Conservation (phyloP, 2,113 vertebrate species). For the Atherinomorus stipes region DNA sequence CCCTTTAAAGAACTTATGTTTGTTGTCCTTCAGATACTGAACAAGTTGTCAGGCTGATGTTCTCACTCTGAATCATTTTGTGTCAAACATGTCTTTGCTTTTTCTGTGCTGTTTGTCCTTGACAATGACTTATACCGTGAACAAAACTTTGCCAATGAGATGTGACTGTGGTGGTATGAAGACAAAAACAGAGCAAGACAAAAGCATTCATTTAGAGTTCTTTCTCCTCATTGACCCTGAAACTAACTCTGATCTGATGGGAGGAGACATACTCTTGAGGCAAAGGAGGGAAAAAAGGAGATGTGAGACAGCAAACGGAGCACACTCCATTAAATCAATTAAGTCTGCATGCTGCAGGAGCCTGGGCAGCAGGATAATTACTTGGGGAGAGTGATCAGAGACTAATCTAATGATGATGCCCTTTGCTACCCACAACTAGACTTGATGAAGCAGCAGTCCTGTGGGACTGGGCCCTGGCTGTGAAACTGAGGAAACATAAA, state of each 20-base stretch:
- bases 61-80: too few species aligned
- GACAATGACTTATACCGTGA: background rate
- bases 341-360: conserved; percentile 66
- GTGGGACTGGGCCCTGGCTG: conserved; percentile 45
- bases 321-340: conserved; percentile 78
- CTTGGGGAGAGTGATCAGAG: conserved; percentile 72
- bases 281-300: conserved; percentile 11
- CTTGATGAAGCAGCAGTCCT: conserved; percentile 74
- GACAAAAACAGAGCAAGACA: conserved; percentile 1
- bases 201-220: conserved; percentile 10
- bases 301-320: conserved; percentile 40
- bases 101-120: background rate
- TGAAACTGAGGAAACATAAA: conserved; percentile 36
- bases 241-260: conserved; percentile 51
- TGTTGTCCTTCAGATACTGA: too few species aligned
- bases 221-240: conserved; percentile 34
- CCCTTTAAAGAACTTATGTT: too few species aligned
- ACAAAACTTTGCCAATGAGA: too few species aligned
- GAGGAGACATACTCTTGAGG: conserved; percentile 44
- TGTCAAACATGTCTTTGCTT: too few species aligned
- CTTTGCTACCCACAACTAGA: conserved; percentile 72
- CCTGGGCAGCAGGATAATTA: conserved; percentile 71
- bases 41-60: too few species aligned
- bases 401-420: conserved; percentile 79
- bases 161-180: background rate